Base-by-base conservation (phyloP, 2,888 invertebrate genomes). In the Hydropsyche betteni region DNA sequence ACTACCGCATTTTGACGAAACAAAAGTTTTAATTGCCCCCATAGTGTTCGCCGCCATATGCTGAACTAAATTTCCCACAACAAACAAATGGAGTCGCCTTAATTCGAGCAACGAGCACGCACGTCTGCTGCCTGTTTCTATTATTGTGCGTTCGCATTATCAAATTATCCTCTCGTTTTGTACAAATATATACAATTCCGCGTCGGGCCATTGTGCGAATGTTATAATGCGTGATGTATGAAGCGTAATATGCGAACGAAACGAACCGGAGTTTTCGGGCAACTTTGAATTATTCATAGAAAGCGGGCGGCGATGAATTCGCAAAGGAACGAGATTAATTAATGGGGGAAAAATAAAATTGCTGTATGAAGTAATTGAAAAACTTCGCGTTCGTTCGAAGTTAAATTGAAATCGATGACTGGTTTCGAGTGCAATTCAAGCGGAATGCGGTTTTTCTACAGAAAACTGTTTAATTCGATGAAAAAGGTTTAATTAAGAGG, bases 1-100 rank as follows among this genome's bases (percentile, higher is more conserved):
- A 53, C 12, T 2, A 14, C 12, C 53, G 14, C 53, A 53, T 24
- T 24, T 24, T 24, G 24, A 24, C 24, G 24, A 2, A 10, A 12
- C 24, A 5, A 12, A 53, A 53, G 53, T 53, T 53, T 53, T 53
- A 53, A 53, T 53, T 53, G 14, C 53, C 53, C 53, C 53, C 53
- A 53, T 53, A 53, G 53, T 12, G 53, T 5, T 12, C 10, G 51
- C 12, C 1, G 14, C 12, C 12, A n/a, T 10, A 14, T 16, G 12
- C 53, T 2, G 12, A 51, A 10, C 8, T 51, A 53, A 53, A 53
- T 53, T 53, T 53, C 12, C 58, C n/a, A 24, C 24, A 4, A 58
- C 58, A 58, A 58, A 58, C 58, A 58, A 58, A 58, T 8, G 8
- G 14, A 16, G 16, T 16, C 24, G 24, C 58, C 24, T n/a, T n/a